These are phyloP conservation scores for Xenopus borealis DNA, from an alignment of 2,113 vertebrate species.

Conservation along the genomic window DNA sequence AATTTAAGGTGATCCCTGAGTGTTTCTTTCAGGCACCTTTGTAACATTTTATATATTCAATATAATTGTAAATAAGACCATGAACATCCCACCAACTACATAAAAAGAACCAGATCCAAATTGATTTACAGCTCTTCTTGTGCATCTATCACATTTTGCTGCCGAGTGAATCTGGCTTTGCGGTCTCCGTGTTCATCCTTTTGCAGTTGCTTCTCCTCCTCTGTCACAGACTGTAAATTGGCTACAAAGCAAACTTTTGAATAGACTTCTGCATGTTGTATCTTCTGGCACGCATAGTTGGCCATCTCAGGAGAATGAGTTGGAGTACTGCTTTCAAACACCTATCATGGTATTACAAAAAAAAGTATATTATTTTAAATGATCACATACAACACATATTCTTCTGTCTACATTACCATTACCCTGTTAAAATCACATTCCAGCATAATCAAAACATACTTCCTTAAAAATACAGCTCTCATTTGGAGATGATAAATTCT, in stretches of 20 bases:
- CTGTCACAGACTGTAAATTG: constrained; percentile 6
- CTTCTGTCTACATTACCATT: too few species aligned
- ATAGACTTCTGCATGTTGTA: neutral
- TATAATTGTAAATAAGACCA: neutral
- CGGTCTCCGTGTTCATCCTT: neutral
- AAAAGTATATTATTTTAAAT: too few species aligned
- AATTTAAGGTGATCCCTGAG: constrained; percentile 20
- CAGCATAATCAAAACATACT: too few species aligned
- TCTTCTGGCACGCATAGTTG: neutral
- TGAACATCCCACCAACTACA: neutral
- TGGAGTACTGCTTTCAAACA: constrained; percentile 2
- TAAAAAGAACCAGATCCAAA: neutral
- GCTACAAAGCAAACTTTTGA: neutral
- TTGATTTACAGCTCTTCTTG: neutral
- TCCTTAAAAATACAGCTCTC: too few species aligned
- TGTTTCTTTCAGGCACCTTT: neutral
- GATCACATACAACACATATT: too few species aligned
- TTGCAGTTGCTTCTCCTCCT: constrained; percentile 7
- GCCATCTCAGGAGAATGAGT: neutral
- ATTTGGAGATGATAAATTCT: too few species aligned
- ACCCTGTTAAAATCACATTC: too few species aligned
- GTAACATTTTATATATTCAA: neutral
- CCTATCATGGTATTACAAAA: neutral
- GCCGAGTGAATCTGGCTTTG: constrained; percentile 14
- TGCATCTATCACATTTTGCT: constrained; percentile 12